Percentiles rank a stretch among this genome's conserved stretches.
Conservation (phyloP, 2,888 invertebrate genomes). For the Drosophila mimetica region DNA sequence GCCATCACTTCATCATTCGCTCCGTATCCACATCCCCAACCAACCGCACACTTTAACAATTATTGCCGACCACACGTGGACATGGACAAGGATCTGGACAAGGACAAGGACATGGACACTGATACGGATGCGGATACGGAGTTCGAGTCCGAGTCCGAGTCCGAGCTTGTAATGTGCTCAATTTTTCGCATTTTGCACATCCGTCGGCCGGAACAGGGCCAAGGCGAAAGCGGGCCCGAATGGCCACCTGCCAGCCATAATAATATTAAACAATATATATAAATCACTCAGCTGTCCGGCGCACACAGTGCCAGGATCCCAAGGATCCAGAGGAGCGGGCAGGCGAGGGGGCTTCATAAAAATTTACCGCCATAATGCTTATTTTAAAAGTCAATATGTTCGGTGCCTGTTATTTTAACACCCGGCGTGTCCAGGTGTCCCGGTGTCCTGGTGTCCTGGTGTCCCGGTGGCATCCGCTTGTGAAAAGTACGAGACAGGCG, state of each 20-base stretch:
- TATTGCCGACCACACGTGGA: conserved; percentile 71
- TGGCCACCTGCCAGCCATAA: conserved; percentile 72
- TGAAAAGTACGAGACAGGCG: conserved; percentile 51
- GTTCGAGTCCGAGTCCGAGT: conserved; percentile 20
- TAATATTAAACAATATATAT: conserved; percentile 79
- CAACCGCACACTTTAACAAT: conserved; percentile 73
- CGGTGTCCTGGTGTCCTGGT: conserved; percentile 70
- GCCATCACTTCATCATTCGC: conserved; percentile 63
- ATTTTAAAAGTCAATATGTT: conserved; percentile 80
- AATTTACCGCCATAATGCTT: conserved; percentile 79
- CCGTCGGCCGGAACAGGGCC: conserved; percentile 57
- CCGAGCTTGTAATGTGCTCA: conserved; percentile 74
- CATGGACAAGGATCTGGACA: conserved; percentile 25
- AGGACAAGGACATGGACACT: conserved; percentile 23
- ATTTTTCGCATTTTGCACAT: conserved; percentile 78
- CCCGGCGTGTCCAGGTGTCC: conserved; percentile 76
- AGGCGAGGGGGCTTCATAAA: conserved; percentile 66
- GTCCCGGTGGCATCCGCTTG: conserved; percentile 70
- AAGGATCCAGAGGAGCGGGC: conserved; percentile 1
- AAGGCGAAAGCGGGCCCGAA: conserved; percentile 40
- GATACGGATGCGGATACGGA: conserved; percentile 13
- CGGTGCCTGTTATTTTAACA: conserved; percentile 79
- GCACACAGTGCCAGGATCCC: conserved; percentile 27
- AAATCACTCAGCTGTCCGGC: conserved; percentile 77
- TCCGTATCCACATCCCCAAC: conserved; percentile 41